These are phyloP conservation scores for Champsocephalus esox DNA, from an alignment of 2,797 vertebrate species.

Conservation along the genomic window DNA sequence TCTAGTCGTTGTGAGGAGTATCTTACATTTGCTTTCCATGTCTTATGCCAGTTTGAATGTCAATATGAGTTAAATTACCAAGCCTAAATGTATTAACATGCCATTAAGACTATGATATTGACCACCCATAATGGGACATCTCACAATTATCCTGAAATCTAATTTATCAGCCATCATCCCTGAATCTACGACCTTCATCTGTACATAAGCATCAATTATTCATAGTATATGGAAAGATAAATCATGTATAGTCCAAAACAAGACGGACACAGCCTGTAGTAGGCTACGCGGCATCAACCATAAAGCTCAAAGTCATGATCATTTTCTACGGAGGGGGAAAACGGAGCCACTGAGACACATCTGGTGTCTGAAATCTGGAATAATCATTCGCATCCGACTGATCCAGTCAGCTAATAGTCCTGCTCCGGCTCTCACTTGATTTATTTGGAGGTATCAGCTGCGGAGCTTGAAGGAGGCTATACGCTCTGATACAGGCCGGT, in stretches of 20 bases:
- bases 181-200: not conserved
- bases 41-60: not conserved
- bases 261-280: constrained; percentile 14
- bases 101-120: constrained; percentile 1
- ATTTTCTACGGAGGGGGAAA: constrained; percentile 39
- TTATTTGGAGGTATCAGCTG: constrained; percentile 73
- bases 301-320: constrained; percentile 52
- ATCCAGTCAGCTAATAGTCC: constrained; percentile 54
- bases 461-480: constrained; percentile 47
- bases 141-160: constrained; percentile 16
- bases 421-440: constrained; percentile 43
- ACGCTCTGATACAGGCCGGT: constrained; percentile 67
- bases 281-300: constrained; percentile 36
- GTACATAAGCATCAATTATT: constrained; percentile 20
- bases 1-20: not conserved
- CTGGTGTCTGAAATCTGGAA: constrained; percentile 63
- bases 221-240: not conserved
- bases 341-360: constrained; percentile 64
- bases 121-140: constrained; percentile 18
- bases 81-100: constrained; percentile 14
- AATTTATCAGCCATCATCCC: constrained; percentile 19
- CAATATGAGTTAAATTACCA: constrained; percentile 24
- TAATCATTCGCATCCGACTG: constrained; percentile 73
- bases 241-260: constrained; percentile 13
- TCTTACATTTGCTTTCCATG: not conserved